These are phyloP conservation scores for Drosophila histrio DNA, from an alignment of 2,888 invertebrate species.

Conservation along the genomic window DNA sequence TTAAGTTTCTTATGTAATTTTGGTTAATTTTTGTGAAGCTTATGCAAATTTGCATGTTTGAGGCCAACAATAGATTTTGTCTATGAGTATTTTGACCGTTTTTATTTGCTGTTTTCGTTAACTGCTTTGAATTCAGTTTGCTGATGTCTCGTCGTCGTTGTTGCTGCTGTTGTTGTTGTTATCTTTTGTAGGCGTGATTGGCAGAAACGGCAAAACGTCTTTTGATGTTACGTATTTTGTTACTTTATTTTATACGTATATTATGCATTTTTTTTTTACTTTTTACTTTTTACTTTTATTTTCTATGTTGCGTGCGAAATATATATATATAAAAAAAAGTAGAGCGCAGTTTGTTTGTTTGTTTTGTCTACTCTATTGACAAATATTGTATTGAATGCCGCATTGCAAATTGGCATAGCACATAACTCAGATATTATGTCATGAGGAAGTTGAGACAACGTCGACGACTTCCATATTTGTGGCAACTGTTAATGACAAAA, in stretches of 20 bases:
- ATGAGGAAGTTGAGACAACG: slow-evolving; percentile 45
- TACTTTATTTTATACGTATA: neutral
- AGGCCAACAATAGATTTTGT: slow-evolving; percentile 31
- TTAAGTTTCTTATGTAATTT: slow-evolving; percentile 70
- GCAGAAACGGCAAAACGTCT: slow-evolving; percentile 31
- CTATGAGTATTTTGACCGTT: slow-evolving; percentile 18
- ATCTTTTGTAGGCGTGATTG: slow-evolving; percentile 54
- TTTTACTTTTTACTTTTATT: slow-evolving; percentile 14
- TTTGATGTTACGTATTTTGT: slow-evolving; percentile 48
- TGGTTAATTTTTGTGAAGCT: slow-evolving; percentile 52
- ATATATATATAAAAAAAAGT: slow-evolving; percentile 42
- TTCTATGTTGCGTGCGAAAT: slow-evolving; percentile 58
- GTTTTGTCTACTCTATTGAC: slow-evolving; percentile 43
- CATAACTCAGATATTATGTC: slow-evolving; percentile 55
- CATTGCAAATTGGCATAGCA: slow-evolving; percentile 51
- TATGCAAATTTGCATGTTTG: slow-evolving; percentile 61
- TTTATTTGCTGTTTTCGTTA: slow-evolving; percentile 8
- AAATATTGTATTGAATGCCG: slow-evolving; percentile 55
- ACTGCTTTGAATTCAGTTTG: slow-evolving; percentile 62
- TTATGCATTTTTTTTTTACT: slow-evolving; percentile 15
- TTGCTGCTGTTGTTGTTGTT: slow-evolving; percentile 16
- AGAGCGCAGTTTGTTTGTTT: slow-evolving; percentile 65
- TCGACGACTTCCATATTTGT: slow-evolving; percentile 44
- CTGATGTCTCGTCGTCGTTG: slow-evolving; percentile 2
- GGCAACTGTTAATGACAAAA: slow-evolving; percentile 33